These are phyloP conservation scores for Meloidogyne floridensis DNA, from an alignment of 1,140 invertebrate species.

Conservation along the genomic window DNA sequence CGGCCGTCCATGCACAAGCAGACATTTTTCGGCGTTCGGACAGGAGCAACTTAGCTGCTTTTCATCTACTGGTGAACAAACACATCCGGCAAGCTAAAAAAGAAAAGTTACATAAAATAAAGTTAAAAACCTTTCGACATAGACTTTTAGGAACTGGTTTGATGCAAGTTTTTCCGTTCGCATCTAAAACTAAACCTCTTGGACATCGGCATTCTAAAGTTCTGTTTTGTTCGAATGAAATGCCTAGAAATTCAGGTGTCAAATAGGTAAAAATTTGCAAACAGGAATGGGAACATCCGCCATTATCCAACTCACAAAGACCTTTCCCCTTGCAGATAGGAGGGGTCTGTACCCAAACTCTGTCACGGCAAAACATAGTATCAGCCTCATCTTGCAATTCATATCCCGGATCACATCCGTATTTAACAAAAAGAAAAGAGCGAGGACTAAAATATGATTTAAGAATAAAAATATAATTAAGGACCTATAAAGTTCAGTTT, in stretches of 20 bases:
- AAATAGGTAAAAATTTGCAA: too few species aligned
- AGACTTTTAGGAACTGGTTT: slow-evolving; percentile 63
- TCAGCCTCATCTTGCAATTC: slow-evolving; percentile 65
- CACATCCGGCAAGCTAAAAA: slow-evolving; percentile 54
- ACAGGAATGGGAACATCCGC: slow-evolving; percentile 64
- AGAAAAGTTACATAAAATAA: background rate
- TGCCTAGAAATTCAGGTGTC: background rate
- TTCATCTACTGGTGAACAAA: slow-evolving; percentile 55
- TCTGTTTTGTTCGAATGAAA: slow-evolving; percentile 55
- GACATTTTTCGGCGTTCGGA: slow-evolving; percentile 53
- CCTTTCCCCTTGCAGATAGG: slow-evolving; percentile 61
- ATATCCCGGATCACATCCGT: slow-evolving; percentile 62
- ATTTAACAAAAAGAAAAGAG: slow-evolving; percentile 64
- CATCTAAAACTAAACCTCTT: slow-evolving; percentile 57
- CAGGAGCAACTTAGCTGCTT: slow-evolving; percentile 59
- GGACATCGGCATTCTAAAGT: slow-evolving; percentile 63
- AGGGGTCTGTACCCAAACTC: slow-evolving; percentile 60
- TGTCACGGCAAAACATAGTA: slow-evolving; percentile 61
- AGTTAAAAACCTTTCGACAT: slow-evolving; percentile 49
- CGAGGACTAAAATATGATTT: slow-evolving; percentile 12
- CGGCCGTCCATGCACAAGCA: slow-evolving; percentile 58
- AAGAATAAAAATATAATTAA: background rate
- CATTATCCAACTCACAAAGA: slow-evolving; percentile 58
- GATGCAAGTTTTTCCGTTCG: slow-evolving; percentile 60
- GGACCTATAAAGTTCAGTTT: slow-evolving; percentile 46